Percentiles rank a stretch among this genome's conserved stretches.
Evolutionary conservation across 2,797 vertebrate species (phyloP).

Genomic region (Siniperca obscura): DNA sequence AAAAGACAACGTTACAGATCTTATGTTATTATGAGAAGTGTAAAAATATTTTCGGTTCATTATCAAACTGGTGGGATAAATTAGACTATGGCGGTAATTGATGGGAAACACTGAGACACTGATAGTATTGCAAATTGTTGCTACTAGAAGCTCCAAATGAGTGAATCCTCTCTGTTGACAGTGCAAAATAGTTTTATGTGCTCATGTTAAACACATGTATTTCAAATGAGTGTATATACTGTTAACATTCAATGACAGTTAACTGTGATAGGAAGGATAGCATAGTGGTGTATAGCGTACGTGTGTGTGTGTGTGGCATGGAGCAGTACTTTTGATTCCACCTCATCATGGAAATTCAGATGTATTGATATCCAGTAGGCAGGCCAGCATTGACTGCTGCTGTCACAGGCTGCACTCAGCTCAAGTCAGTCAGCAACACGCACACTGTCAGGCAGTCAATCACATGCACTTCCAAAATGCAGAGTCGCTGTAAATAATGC

Average conservation of each 20-base stretch:
- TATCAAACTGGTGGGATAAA: too few species aligned
- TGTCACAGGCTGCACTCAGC: background rate
- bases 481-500: conserved; percentile 17
- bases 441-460: conserved; percentile 27
- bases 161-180: background rate
- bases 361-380: conserved; percentile 52
- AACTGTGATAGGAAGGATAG: background rate
- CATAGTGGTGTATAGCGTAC: too few species aligned
- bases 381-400: conserved; percentile 59
- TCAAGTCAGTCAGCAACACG: conserved; percentile 5
- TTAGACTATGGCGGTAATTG: too few species aligned
- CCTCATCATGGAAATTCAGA: conserved; percentile 68
- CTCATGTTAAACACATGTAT: too few species aligned
- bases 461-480: conserved; percentile 13
- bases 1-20: too few species aligned
- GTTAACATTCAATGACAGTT: background rate
- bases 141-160: background rate
- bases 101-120: too few species aligned
- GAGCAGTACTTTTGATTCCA: conserved; percentile 32
- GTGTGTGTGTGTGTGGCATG: background rate
- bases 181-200: too few species aligned
- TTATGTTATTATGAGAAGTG: too few species aligned
- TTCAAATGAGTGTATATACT: too few species aligned
- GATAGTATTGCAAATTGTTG: background rate
- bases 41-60: too few species aligned